These are phyloP conservation scores for Cordilura impudica DNA, from an alignment of 2,888 invertebrate genomes.

Conservation along the genomic window DNA sequence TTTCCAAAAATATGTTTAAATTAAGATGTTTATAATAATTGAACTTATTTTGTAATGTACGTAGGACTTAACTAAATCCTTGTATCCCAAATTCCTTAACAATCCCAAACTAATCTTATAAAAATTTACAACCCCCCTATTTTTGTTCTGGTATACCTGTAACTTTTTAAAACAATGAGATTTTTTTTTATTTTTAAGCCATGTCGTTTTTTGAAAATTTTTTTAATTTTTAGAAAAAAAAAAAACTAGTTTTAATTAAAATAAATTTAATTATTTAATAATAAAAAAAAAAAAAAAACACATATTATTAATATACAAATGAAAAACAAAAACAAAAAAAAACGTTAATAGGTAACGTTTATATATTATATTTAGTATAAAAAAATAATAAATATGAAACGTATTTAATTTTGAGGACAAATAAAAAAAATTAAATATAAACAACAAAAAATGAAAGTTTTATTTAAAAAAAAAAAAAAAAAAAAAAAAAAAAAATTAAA, in stretches of 20 bases:
- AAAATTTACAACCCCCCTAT: too few species aligned
- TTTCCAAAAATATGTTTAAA: too few species aligned
- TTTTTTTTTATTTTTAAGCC: slow-evolving; percentile 57
- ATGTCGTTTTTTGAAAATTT: slow-evolving; percentile 24
- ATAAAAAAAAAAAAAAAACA: slow-evolving; percentile 49
- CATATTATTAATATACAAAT: slow-evolving; percentile 60
- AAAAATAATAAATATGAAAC: slow-evolving; percentile 63
- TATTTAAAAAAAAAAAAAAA: slow-evolving; percentile 71
- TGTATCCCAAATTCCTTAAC: slow-evolving; percentile 7
- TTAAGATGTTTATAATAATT: too few species aligned
- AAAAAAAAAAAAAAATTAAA: slow-evolving; percentile 61
- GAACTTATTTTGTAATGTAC: slow-evolving; percentile 67
- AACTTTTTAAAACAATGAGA: slow-evolving; percentile 48
- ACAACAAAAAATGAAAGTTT: slow-evolving; percentile 68
- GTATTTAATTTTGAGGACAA: slow-evolving; percentile 64
- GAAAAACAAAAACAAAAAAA: slow-evolving; percentile 24
- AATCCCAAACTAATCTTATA: slow-evolving; percentile 10
- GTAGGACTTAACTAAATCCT: background rate
- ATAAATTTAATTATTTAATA: slow-evolving; percentile 54
- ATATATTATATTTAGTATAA: slow-evolving; percentile 74
- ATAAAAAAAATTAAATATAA: slow-evolving; percentile 74
- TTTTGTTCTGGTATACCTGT: too few species aligned
- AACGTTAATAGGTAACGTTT: slow-evolving; percentile 66
- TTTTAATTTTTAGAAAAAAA: slow-evolving; percentile 69
- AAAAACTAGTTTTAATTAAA: slow-evolving; percentile 49